Base-by-base conservation (phyloP, 2,888 invertebrate species). In the Nasonovia ribisnigri region DNA sequence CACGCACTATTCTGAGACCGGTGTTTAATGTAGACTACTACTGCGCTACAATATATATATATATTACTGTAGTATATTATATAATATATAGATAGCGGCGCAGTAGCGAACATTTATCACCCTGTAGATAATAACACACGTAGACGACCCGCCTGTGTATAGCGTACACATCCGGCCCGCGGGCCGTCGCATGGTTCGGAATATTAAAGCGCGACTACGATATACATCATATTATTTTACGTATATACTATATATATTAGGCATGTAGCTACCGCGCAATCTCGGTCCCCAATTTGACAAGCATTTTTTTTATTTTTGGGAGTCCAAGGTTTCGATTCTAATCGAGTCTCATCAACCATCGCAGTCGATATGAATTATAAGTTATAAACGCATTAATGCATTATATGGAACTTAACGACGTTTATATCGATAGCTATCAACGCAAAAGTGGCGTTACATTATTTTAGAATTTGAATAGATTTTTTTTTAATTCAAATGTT, bases 51-150 rank as follows among this genome's bases (percentile, higher is more conserved):
- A 67, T 67, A 77, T 77, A 77, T 77, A 77, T 36, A 51, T 46
- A 51, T n/a, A 51, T 51, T 51, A 29, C 8, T 54, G 54, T 54
- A 24, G 24, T 54, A 51, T 51, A 54, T 24, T 54, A 54, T 54
- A 54, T 24, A 16, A 20, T 51, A 88, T 11, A 88, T n/a, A 48
- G 29, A 88, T 48, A 46, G 48, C 20, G n/a, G 48, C 16, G 48
- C 24, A 88, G 77, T 77, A 77, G 77, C 77, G 77, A 77, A 77
- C 77, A 77, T 77, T 77, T 77, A 77, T 77, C 77, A 77, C 77
- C 77, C 77, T 36, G 77, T 77, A 36, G n/a, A 51, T 88, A 51
- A 48, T 51, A 43, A 43, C 77, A 77, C 77, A 77, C 36, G 77
- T 77, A 77, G 77, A 20, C 77, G 36, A 77, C 36, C 16, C n/a